Percentiles rank a stretch among this genome's conserved stretches.
phyloP scores from a whole-genome alignment of 2,888 invertebrate genomes.

The Dascillus cervinus region DNA sequence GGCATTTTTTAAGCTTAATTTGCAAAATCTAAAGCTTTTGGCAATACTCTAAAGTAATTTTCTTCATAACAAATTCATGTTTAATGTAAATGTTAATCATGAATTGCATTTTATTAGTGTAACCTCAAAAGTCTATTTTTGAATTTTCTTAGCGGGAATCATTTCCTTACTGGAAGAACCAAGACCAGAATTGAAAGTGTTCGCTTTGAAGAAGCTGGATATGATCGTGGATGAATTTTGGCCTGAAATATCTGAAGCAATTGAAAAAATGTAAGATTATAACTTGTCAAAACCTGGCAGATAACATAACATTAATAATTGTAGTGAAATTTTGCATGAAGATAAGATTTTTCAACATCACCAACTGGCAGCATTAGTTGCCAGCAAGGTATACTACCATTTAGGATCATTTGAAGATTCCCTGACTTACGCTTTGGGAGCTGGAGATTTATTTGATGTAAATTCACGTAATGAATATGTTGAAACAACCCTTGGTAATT shows the following conservation, averaged over 20 bases:
- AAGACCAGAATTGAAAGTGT: slow-evolving; percentile 86
- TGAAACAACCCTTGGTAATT: slow-evolving; percentile 78
- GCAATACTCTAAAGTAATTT: too few relatives aligned
- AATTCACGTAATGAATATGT: slow-evolving; percentile 92
- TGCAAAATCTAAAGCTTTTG: too few relatives aligned
- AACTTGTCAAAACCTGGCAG: slow-evolving; percentile 5
- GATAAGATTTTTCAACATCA: slow-evolving; percentile 82
- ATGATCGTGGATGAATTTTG: slow-evolving; percentile 95
- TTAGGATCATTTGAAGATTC: slow-evolving; percentile 96
- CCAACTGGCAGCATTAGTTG: slow-evolving; percentile 91
- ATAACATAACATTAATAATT: slow-evolving; percentile 16
- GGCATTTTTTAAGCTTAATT: too few relatives aligned
- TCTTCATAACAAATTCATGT: too few relatives aligned
- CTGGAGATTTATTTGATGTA: slow-evolving; percentile 91
- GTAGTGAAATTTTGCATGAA: slow-evolving; percentile 87
- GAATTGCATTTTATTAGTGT: too few relatives aligned
- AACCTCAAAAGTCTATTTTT: slow-evolving; percentile 5
- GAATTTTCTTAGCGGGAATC: slow-evolving; percentile 65
- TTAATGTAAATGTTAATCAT: too few relatives aligned
- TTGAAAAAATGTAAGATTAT: slow-evolving; percentile 77
- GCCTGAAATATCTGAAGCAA: slow-evolving; percentile 97
- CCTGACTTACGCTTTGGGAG: slow-evolving; percentile 92
- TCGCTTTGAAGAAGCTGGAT: slow-evolving; percentile 87
- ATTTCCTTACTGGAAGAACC: slow-evolving; percentile 93
- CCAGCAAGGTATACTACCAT: slow-evolving; percentile 98